Base-by-base conservation (phyloP, 2,888 invertebrate species). In the Cheiracanthium punctorium region DNA sequence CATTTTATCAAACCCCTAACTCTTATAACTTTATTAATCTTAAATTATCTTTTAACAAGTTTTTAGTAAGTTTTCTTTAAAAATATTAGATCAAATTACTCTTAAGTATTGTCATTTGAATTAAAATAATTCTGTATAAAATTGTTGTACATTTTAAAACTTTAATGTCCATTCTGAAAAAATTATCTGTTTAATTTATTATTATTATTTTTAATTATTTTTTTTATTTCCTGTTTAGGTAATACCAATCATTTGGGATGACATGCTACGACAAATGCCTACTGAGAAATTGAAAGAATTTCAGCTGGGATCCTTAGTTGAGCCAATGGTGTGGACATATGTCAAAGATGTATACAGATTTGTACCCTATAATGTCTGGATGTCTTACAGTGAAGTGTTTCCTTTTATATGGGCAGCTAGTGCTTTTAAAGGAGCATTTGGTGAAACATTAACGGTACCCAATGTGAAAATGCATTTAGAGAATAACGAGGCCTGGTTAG, bases 261-360 rank as follows among this genome's bases (percentile, higher is more conserved):
- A 96, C 91, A 96, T 96, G 95, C 91, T 96, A 80, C 92, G 95
- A 0, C 94, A 94, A 89, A 92, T 95, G 89, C 93, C 94, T 1
- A 91, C 93, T 69, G 93, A 93, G 87, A 93, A 93, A 87, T 92
- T 95, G 91, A 92, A 94, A 80, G 93, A 94, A 87, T 88, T 75
- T 58, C 82, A 94, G 64, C 92, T 96, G 20, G 94, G 95, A 0
- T 92, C 93, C 41, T 92, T 95, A 52, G 95, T 96, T 0, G 95
- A 96, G 90, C 95, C 95, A 0, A 95, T 96, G 95, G 94, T 96
- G 32, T 96, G 96, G 96, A 95, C 95, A 2, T 96, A 96, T 90
- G 94, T 94, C 12, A 94, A 94, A 90, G 95, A 95, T 76, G 94
- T 95, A 76, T 95, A 95, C 90, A 91, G 93, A 41, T 90, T 90